A percentile compares a stretch with the other conserved stretches of the same genome.
Conservation (phyloP, 2,797 vertebrate species). For the Pseudochromis fuscus region DNA sequence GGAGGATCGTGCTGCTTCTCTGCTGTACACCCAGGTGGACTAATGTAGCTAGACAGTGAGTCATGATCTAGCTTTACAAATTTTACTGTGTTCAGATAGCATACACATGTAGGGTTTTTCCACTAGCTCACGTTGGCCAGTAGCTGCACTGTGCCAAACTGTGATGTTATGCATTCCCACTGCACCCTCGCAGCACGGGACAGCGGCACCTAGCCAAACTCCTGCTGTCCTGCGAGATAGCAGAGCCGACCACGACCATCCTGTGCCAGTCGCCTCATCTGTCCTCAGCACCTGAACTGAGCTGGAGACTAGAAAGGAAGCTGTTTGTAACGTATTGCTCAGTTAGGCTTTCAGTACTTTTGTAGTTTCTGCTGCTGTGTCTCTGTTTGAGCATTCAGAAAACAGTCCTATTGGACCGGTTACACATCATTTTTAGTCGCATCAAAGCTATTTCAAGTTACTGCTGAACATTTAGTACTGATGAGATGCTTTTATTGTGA, state of each 20-base stretch:
- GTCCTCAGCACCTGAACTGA: background rate
- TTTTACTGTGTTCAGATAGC: background rate
- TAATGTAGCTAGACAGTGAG: background rate
- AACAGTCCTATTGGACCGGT: background rate
- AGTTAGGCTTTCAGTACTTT: no score
- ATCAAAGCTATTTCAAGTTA: background rate
- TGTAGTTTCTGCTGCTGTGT: background rate
- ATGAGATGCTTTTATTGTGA: background rate
- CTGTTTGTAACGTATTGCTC: no score
- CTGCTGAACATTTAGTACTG: background rate
- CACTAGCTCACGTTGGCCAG: background rate
- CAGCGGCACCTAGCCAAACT: background rate
- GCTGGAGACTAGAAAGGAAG: background rate
- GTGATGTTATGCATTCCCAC: slow-evolving; percentile 1
- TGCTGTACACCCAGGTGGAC: background rate
- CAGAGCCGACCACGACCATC: background rate
- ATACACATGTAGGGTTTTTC: background rate
- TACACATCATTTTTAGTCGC: background rate
- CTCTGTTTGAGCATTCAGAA: background rate
- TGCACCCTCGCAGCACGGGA: slow-evolving; percentile 4
- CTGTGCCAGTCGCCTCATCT: background rate
- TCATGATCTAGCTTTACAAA: background rate
- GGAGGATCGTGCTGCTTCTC: background rate
- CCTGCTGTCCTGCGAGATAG: background rate
- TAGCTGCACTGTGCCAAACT: background rate